Evolutionary conservation across 1,140 invertebrate genomes (phyloP), one percentile per base, ranked within the genome.

Genomic region (Drosophila biarmipes): DNA sequence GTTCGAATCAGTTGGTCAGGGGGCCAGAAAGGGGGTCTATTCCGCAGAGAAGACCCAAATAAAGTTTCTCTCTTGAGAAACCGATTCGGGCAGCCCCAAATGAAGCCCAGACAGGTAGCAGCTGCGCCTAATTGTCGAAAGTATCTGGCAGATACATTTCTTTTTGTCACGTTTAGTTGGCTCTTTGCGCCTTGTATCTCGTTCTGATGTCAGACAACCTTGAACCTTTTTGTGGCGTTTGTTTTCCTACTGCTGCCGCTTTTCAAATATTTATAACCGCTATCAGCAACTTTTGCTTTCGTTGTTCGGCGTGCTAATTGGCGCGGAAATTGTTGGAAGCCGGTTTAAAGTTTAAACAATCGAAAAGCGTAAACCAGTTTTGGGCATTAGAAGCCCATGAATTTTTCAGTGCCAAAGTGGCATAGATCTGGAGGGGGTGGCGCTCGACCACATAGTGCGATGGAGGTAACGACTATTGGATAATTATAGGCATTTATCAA

Each of bases 61-160:
- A 46, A 69, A 80, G 73, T 78, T 68, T 64, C 66, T 57, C 62
- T 69, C 38, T 55, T 10, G 43, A 45, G 56, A 48, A 40, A 31
- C 42, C 34, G 37, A 52, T 53, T 43, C 15, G 6, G 31, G 31
- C 52, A 46, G 24, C 24, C n/a, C 1, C 24, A 15, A 49, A 24
- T 55, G 38, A 38, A 31, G 17, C 15, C 72, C 62, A 75, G 73
- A 76, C 81, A 87, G 75, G 84, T 78, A 86, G 82, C 82, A 76
- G 74, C 82, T 87, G 84, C 55, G 62, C 74, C 82, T 87, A 87
- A 87, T 87, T 82, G 74, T 68, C 55, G 62, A 87, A 78, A 78
- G 84, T 89, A 89, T 82, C 84, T 89, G 24, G 56, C 78, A 87
- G 82, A 82, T 89, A 89, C 82, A 89, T 89, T 87, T 87, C 82